Percentiles rank a stretch among this genome's conserved stretches.
Evolutionary conservation across 2,797 vertebrate species (phyloP).

Genomic region (Acanthurus leucopareius): DNA sequence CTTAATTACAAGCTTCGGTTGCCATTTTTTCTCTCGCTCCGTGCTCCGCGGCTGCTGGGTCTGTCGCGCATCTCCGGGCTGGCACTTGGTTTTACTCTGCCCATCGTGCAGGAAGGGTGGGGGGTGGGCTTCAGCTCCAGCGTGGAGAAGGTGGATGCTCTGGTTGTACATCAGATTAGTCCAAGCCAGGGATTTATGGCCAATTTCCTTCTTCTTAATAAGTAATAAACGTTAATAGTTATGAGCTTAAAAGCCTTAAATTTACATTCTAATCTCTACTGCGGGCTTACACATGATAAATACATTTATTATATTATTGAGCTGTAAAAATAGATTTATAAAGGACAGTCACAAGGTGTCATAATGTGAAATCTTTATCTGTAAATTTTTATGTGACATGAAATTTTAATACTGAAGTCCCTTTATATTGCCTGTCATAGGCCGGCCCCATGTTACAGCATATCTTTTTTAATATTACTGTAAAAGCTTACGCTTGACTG

Average conservation of each 20-base stretch:
- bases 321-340: too few species aligned
- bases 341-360: too few species aligned
- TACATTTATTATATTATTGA: too few species aligned
- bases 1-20: slow-evolving; percentile 54
- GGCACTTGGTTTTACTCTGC: slow-evolving; percentile 53
- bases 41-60: slow-evolving; percentile 49
- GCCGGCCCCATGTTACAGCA: too few species aligned
- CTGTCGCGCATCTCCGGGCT: slow-evolving; percentile 58
- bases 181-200: slow-evolving; percentile 7
- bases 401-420: too few species aligned
- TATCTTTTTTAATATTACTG: not conserved
- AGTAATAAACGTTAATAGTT: not conserved
- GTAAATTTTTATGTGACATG: too few species aligned
- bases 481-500: not conserved
- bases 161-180: slow-evolving; percentile 42
- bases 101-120: slow-evolving; percentile 60
- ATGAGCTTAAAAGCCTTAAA: not conserved
- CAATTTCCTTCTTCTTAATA: not conserved
- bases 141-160: slow-evolving; percentile 42
- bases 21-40: slow-evolving; percentile 51
- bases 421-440: too few species aligned
- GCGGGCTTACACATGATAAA: too few species aligned
- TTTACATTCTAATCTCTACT: not conserved
- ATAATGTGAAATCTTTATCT: too few species aligned
- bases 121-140: slow-evolving; percentile 41